Evolutionary conservation across 2,113 vertebrate species (phyloP), one percentile per base, ranked within the genome.

Genomic region (Planiliza haematocheilus): DNA sequence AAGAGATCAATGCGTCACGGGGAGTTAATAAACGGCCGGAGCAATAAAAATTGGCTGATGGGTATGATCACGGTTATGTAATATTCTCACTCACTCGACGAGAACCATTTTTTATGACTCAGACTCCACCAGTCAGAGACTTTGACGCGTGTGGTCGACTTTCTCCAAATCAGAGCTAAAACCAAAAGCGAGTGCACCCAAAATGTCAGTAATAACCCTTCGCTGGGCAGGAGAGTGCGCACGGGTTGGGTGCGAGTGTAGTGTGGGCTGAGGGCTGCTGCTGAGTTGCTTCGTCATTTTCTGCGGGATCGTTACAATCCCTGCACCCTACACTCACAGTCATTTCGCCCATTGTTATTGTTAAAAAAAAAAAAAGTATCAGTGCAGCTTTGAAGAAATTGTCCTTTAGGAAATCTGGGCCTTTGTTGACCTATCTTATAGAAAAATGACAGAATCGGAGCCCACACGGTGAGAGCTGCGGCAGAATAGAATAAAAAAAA

Each of bases 1-100:
- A 70, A 76, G 73, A 68, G 74, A 85, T 85, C 84, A 61, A 81
- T 85, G 68, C 39, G 46, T 83, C 52, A 24, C 16, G 5, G 66
- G 7, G 16, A 62, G 74, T 78, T 66, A 81, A 86, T 86, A 84
- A 81, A 89, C 81, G 68, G 70, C 52, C 30, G 17, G 8, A 9
- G 67, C 69, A 71, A 82, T 82, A 75, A 62, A 80, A 79, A 86
- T 63, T 72, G 78, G 56, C 70, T 70, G 66, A 77, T 67, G 75
- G 62, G 20, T 76, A 66, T 51, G 49, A 79, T 71, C n/a, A 12
- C 58, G 34, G 73, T 84, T 75, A 79, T 70, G 70, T 68, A 72
- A 72, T 79, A 68, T 24, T 77, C 38, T 46, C 53, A n/a, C 43
- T 67, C 43, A 45, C 43, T 67, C 43, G 41, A 74, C 70, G 46